Evolutionary conservation across 2,888 invertebrate species (phyloP).

Genomic region (Cataglyphis cursor): DNA sequence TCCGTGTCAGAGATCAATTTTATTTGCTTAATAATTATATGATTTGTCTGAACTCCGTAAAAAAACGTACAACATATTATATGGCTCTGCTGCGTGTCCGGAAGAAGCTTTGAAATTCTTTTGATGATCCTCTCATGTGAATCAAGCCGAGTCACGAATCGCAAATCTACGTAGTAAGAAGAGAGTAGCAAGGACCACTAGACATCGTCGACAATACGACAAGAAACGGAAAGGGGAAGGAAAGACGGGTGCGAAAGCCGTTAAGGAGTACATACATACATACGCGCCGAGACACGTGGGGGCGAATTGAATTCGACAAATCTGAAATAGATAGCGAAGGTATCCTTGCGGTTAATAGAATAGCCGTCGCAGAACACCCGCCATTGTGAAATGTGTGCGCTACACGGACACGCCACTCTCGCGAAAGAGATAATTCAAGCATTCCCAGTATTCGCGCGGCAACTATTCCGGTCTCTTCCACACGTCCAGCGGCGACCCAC

Average conservation of each 20-base stretch:
- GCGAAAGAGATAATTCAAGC: slow-evolving; percentile 76
- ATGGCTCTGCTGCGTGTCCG: neutral
- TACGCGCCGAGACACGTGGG: neutral
- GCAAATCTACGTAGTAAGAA: neutral
- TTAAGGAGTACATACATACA: neutral
- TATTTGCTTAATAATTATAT: neutral
- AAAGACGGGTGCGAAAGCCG: slow-evolving; percentile 31
- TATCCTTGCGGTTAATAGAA: slow-evolving; percentile 76
- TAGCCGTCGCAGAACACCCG: slow-evolving; percentile 64
- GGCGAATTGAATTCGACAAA: slow-evolving; percentile 75
- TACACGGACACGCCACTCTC: slow-evolving; percentile 51
- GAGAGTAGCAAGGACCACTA: neutral
- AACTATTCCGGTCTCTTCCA: slow-evolving; percentile 66
- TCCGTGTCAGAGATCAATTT: neutral
- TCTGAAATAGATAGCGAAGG: slow-evolving; percentile 74
- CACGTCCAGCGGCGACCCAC: slow-evolving; percentile 36
- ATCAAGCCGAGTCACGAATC: neutral
- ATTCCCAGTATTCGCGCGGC: slow-evolving; percentile 64
- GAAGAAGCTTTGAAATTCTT: neutral
- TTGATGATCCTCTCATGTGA: neutral
- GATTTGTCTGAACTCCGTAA: neutral
- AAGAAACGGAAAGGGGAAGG: slow-evolving; percentile 2
- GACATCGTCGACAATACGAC: neutral
- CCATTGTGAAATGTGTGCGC: slow-evolving; percentile 40
- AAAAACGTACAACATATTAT: neutral